Conservation (phyloP, 2,113 vertebrate genomes). For the Harpagus bidentatus region DNA sequence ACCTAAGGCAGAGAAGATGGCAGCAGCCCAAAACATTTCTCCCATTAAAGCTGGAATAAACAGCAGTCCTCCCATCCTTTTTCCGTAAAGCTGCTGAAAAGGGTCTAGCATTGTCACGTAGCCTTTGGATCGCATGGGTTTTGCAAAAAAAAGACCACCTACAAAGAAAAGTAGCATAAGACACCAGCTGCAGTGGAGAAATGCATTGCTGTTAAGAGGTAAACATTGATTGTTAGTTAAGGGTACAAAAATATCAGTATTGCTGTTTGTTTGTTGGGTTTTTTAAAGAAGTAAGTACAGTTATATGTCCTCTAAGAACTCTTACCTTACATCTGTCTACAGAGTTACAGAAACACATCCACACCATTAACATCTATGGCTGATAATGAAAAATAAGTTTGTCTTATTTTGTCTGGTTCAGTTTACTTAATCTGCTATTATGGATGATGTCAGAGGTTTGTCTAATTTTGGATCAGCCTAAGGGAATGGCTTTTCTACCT, state of each 20-base stretch:
- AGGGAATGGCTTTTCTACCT: not conserved
- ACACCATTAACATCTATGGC: not conserved
- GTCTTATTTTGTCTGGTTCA: not conserved
- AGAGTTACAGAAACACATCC: not conserved
- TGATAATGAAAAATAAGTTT: not conserved
- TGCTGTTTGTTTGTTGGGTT: not conserved
- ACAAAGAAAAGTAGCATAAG: not conserved
- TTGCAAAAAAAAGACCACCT: slow-evolving; percentile 98
- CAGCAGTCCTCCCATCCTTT: slow-evolving; percentile 94
- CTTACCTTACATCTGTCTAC: not conserved
- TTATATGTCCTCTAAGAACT: not conserved
- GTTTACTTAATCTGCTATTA: not conserved
- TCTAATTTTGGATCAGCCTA: not conserved
- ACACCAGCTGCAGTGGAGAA: not conserved
- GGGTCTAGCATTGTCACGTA: slow-evolving; percentile 98
- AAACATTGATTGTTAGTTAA: not conserved
- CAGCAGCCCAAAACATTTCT: slow-evolving; percentile 99
- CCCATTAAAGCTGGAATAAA: slow-evolving; percentile 97
- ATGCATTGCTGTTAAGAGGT: not conserved
- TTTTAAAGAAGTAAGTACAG: not conserved
- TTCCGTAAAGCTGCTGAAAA: slow-evolving; percentile 94
- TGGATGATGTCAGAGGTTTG: not conserved
- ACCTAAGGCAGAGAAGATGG: slow-evolving; percentile 96
- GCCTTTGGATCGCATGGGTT: slow-evolving; percentile 93
- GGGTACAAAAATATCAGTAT: not conserved